Percentiles rank a stretch among this genome's conserved stretches.
These are phyloP conservation scores for Creontiades dilutus DNA, from an alignment of 2,888 invertebrate species.

Conservation along the genomic window DNA sequence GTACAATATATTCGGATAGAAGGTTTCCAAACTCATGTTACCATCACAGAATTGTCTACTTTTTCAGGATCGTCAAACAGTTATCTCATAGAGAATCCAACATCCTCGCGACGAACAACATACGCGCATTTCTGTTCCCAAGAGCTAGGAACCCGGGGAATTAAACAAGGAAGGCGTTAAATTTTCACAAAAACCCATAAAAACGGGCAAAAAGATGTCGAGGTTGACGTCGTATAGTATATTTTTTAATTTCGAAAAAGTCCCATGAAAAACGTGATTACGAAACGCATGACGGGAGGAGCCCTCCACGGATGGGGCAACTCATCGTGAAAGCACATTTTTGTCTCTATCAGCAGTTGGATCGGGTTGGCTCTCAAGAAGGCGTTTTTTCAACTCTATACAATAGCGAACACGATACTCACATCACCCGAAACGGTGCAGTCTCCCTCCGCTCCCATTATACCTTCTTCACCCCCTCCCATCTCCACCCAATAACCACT, in stretches of 20 bases:
- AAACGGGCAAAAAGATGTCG: background rate
- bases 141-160: background rate
- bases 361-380: background rate
- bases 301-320: background rate
- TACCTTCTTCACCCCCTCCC: conserved; percentile 49
- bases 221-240: conserved; percentile 12
- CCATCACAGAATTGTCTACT: background rate
- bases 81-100: background rate
- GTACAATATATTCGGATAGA: background rate
- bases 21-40: background rate
- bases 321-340: conserved; percentile 15
- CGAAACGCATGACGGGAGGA: conserved; percentile 26
- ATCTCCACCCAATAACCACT: conserved; percentile 60
- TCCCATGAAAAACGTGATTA: conserved; percentile 39
- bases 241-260: conserved; percentile 35
- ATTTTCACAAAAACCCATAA: background rate
- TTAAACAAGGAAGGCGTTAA: background rate
- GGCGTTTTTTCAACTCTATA: conserved; percentile 16
- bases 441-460: background rate
- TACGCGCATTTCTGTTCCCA: background rate
- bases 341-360: conserved; percentile 16
- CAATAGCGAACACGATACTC: conserved; percentile 52
- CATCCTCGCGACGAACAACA: background rate
- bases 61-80: background rate
- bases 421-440: conserved; percentile 42